Base-by-base conservation (phyloP, 2,888 invertebrate genomes). In the Mactromeris polynyma region DNA sequence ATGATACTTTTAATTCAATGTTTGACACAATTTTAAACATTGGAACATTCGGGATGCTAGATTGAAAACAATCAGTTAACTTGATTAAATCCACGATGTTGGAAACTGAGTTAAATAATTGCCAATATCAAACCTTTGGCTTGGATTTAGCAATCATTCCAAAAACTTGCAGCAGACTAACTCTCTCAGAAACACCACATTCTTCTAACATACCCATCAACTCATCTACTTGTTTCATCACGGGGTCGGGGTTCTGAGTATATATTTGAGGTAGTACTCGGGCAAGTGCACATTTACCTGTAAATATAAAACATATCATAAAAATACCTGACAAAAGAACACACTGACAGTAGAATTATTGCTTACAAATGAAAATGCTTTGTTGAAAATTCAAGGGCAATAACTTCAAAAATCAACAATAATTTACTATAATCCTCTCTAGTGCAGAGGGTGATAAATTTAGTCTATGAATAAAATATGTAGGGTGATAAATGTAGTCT, bases 241-340 rank as follows among this genome's bases (percentile, higher is more conserved):
- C 97, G 0, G 98, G 98, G 94, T 98, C 98, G 2, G 98, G 98
- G 80, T 98, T 98, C 33, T 99, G 98, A 95, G 98, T 98, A 96
- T 99, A 99, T 64, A 99, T 98, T 97, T 98, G 98, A 0, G 98
- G 98, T 91, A 99, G 97, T 64, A 99, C 98, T 82, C 98, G 97
- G 91, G 98, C 98, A 36, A 99, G 97, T 0, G 98, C 98, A 96
- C 98, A 98, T 97, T 99, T 99, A 84, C 98, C 98, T 98, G 96
- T 58, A 83, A 73, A 73, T 83, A n/a, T 82, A 40, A 17, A 69
- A 54, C 38, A 17, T 19, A 51, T n/a, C 21, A 33, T 73, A 36
- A 58, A n/a, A 26, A 58, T 58, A 58, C 58, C n/a, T 58, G 21
- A 26, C 2, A 21, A 58, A 6, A 58, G n/a, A 51, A 51, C 51